These are phyloP conservation scores for Mechanitis messenoides DNA, from an alignment of 2,888 invertebrate genomes.

Conservation along the genomic window DNA sequence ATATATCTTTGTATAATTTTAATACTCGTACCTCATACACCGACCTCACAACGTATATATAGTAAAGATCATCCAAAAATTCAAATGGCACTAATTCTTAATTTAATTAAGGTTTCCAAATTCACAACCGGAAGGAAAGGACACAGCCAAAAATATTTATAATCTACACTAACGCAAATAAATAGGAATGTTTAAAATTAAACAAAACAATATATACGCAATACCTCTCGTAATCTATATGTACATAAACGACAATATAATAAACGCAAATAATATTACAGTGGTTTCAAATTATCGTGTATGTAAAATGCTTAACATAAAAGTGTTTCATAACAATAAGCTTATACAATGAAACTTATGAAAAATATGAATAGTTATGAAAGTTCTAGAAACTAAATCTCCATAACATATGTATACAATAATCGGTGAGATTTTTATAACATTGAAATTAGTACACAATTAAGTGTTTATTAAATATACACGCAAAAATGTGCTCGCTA, in stretches of 20 bases:
- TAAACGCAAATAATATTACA: too few species aligned
- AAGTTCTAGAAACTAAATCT: not conserved
- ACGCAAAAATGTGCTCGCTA: too few species aligned
- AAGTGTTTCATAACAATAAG: not conserved
- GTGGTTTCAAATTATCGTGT: not conserved
- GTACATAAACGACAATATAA: not conserved
- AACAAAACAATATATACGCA: slow-evolving; percentile 6
- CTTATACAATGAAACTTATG: slow-evolving; percentile 3
- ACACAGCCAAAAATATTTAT: slow-evolving; percentile 23
- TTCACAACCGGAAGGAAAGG: slow-evolving; percentile 28
- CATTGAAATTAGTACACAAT: too few species aligned
- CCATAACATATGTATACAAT: not conserved
- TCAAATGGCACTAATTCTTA: slow-evolving; percentile 18
- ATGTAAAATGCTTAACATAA: slow-evolving; percentile 2
- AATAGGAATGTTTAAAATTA: slow-evolving; percentile 19
- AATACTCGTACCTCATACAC: not conserved
- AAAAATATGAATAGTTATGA: not conserved
- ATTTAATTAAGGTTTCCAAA: slow-evolving; percentile 12
- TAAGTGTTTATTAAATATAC: too few species aligned
- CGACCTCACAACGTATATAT: slow-evolving; percentile 22
- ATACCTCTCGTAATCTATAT: not conserved
- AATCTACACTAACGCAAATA: slow-evolving; percentile 20
- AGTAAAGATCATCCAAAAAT: slow-evolving; percentile 18
- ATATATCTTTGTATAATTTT: not conserved
- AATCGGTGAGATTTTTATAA: not conserved